Base-by-base conservation (phyloP, 2,113 vertebrate species). In the Mugil cephalus region DNA sequence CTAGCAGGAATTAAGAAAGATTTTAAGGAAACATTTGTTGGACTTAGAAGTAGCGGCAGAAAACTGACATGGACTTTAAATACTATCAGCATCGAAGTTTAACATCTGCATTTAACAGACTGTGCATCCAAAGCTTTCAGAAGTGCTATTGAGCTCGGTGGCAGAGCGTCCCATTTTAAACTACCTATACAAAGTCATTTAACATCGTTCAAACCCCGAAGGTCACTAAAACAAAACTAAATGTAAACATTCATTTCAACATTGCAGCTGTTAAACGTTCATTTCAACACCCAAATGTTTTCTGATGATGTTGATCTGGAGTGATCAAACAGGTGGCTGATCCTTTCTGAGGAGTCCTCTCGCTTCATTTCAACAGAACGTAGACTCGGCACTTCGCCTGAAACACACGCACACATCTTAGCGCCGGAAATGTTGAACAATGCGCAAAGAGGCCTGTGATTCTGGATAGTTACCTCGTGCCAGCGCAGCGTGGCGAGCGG, bases 381-480 rank as follows among this genome's bases (percentile, higher is more conserved):
- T 81, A 18, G 45, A 63, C 45, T 70, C 21, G 21, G 40, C 90
- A 92, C 48, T 91, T 92, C 0, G 2, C 35, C 90, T 92, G 47
- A 45, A 86, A 60, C 10, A 76, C 39, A 78, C 13, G 73, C 18
- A 53, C 8, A 56, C 5, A 2, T 24, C 2, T 65, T 45, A 65
- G 0, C 0, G 24, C 0, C 1, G 1, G 15, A 50, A 62, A 17
- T 0, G 35, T 52, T 66, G 30, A 34, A 21, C 4, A 4, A 4
- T 13, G 6, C 39, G 1, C 0, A 7, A 19, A 1, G 51, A 19
- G 56, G 39, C 0, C 1, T 3, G 0, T 3, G 46, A 10, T 40
- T 45, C 34, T 12, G 40, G 14, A 17, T 7, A 2, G 15, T 61
- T 81, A 95, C 94, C 92, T 89, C 1, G 4, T 95, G 93, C 91